phyloP scores from a whole-genome alignment of 2,797 vertebrate genomes.

The Enteromius radiatus region DNA sequence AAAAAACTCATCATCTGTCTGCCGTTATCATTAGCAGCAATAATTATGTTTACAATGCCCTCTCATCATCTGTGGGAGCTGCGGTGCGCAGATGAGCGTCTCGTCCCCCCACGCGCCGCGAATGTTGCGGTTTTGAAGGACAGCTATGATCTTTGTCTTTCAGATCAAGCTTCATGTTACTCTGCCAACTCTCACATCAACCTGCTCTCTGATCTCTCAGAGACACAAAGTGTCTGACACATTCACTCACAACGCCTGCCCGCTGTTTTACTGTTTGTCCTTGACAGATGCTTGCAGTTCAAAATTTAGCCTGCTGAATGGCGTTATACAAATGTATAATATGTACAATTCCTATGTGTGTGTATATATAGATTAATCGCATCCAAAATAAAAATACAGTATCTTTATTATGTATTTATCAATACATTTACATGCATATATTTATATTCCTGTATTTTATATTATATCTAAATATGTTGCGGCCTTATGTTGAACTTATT shows the following conservation, averaged over 20 bases:
- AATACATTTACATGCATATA: no score
- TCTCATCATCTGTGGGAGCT: constrained; percentile 61
- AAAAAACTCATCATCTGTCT: constrained; percentile 65
- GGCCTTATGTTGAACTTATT: no score
- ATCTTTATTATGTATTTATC: no score
- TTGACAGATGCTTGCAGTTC: constrained; percentile 57
- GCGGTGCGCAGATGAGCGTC: constrained; percentile 51
- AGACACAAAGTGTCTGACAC: constrained; percentile 58
- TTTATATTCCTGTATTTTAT: no score
- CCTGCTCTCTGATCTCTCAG: constrained; percentile 55
- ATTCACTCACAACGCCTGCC: constrained; percentile 54
- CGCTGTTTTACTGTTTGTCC: constrained; percentile 50
- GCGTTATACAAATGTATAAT: neutral
- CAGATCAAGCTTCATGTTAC: constrained; percentile 60
- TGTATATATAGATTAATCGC: no score
- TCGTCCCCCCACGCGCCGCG: constrained; percentile 28
- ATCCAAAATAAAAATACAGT: no score
- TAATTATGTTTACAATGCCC: constrained; percentile 67
- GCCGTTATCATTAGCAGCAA: constrained; percentile 66
- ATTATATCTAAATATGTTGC: no score
- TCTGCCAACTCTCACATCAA: constrained; percentile 60
- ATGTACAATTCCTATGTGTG: neutral
- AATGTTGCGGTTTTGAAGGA: constrained; percentile 59
- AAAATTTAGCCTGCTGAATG: constrained; percentile 33
- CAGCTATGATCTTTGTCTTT: constrained; percentile 62